Base-by-base conservation (phyloP, 1,140 invertebrate genomes). In the Diuraphis noxia region DNA sequence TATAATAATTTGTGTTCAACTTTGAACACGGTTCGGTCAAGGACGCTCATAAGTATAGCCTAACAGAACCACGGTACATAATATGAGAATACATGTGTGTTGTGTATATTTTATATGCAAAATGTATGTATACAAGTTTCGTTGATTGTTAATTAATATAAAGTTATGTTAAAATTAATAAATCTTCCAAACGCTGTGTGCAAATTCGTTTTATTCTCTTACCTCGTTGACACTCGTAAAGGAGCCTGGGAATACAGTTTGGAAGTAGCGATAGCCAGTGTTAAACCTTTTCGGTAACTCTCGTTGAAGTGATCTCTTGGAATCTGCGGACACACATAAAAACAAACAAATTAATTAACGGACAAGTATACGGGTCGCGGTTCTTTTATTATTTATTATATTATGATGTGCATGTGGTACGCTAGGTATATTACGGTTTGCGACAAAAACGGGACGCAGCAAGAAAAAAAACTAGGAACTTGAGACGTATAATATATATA, bases 241-340 rank as follows among this genome's bases (percentile, higher is more conserved):
- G 89, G 89, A 91, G 89, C 89, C 41, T 91, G 89, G 72, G 89
- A 91, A 91, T 91, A 91, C 89, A 91, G 89, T 63, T 91, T 91
- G 89, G 89, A 91, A 91, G 89, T 91, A 91, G 89, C 89, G 89
- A 91, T 91, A 91, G 89, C 89, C 89, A 91, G 89, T 36, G 52
- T 91, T 91, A 49, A 82, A 72, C 72, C 72, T 77, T 91, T 91
- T 91, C 89, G 77, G 72, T 82, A 46, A 91, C 89, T 19, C 21
- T 91, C 36, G 89, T 91, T 30, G 38, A 82, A 91, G 43, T 34
- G 63, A 77, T 77, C 63, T 19, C 63, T 90, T 82, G 13, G 34
- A 91, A 81, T 91, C 89, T 91, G 43, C 0, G 25, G n/a, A 77
- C 40, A 90, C 38, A 89, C 36, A 46, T 36, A n/a, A 91, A 82